These are phyloP conservation scores for Drosophila micromelanica DNA, from an alignment of 1,140 invertebrate genomes.

Conservation along the genomic window DNA sequence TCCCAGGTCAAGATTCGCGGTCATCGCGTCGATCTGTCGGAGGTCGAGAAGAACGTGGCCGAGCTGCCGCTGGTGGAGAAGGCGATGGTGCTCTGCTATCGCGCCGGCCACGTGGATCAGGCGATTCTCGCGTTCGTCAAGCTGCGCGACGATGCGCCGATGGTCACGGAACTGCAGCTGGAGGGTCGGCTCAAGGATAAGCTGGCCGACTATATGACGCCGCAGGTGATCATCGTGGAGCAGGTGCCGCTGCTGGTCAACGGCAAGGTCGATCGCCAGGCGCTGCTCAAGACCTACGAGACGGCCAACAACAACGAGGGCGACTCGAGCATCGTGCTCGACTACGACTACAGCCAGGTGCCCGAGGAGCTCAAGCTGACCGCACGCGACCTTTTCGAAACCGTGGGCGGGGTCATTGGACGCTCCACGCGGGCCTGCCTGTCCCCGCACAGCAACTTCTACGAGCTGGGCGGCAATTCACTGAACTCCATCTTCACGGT, in stretches of 20 bases:
- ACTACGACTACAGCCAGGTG: slow-evolving; percentile 87
- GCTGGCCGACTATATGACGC: slow-evolving; percentile 91
- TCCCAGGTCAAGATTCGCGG: slow-evolving; percentile 95
- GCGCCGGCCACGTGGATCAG: slow-evolving; percentile 89
- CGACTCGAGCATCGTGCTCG: slow-evolving; percentile 79
- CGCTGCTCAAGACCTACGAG: slow-evolving; percentile 89
- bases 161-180: slow-evolving; percentile 87
- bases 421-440: slow-evolving; percentile 86
- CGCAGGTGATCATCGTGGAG: slow-evolving; percentile 90
- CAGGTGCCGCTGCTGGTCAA: slow-evolving; percentile 91
- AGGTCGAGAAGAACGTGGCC: slow-evolving; percentile 89
- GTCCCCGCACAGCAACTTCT: slow-evolving; percentile 89
- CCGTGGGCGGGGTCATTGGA: slow-evolving; percentile 89
- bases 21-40: slow-evolving; percentile 92
- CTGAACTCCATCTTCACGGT: slow-evolving; percentile 93
- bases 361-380: slow-evolving; percentile 86
- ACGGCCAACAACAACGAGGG: slow-evolving; percentile 87
- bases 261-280: slow-evolving; percentile 93
- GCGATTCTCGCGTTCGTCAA: slow-evolving; percentile 91
- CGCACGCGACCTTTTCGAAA: slow-evolving; percentile 89
- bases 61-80: slow-evolving; percentile 78
- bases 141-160: slow-evolving; percentile 85
- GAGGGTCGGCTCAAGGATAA: slow-evolving; percentile 87
- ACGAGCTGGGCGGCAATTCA: slow-evolving; percentile 93
- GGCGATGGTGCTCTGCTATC: slow-evolving; percentile 91